phyloP scores from a whole-genome alignment of 2,113 vertebrate genomes.

The Hippocampus barbouri region DNA sequence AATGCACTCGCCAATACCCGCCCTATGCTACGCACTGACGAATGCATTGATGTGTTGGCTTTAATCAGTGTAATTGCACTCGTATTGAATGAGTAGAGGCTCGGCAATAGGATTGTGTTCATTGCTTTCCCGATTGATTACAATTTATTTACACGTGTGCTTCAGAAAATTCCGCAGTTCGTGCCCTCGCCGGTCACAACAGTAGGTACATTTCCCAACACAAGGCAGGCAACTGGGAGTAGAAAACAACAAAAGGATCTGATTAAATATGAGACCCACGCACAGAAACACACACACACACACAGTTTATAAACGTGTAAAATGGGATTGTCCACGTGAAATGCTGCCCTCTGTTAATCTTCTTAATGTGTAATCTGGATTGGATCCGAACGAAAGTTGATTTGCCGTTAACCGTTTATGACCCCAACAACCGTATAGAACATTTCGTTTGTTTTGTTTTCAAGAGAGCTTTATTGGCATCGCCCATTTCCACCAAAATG shows the following conservation, averaged over 20 bases:
- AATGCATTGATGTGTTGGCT: slow-evolving; percentile 54
- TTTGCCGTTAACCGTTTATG: neutral
- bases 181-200: neutral
- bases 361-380: neutral
- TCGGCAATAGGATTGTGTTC: neutral
- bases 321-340: neutral
- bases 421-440: too few species aligned
- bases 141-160: neutral
- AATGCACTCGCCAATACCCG: neutral
- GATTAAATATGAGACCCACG: neutral
- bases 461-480: neutral
- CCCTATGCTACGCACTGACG: neutral
- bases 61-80: slow-evolving; percentile 55
- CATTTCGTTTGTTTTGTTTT: too few species aligned
- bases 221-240: neutral
- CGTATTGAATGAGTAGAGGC: slow-evolving; percentile 26
- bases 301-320: neutral
- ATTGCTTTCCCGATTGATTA: neutral
- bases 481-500: neutral
- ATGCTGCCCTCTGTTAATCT: neutral
- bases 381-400: neutral
- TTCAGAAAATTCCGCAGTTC: neutral
- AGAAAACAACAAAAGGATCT: neutral
- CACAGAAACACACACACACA: neutral
- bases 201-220: neutral